Evolutionary conservation across 2,113 vertebrate genomes (phyloP).

Genomic region (Melanocharis versteri): DNA sequence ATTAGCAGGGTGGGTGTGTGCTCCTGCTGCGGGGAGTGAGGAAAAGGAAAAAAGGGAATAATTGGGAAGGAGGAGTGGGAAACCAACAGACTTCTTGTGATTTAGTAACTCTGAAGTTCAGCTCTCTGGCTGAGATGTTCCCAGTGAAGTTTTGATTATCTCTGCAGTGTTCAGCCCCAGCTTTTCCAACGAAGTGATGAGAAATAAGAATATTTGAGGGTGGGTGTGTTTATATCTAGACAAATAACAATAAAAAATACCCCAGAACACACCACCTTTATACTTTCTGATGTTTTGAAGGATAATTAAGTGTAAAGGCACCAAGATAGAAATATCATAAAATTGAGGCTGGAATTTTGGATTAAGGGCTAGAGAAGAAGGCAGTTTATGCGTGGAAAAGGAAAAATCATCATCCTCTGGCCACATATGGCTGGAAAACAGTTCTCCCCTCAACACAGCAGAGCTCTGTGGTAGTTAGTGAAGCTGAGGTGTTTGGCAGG

Average conservation of each 20-base stretch:
- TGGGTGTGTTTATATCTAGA: background rate
- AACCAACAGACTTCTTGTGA: background rate
- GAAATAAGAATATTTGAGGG: background rate
- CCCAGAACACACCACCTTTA: background rate
- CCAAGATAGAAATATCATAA: background rate
- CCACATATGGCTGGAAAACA: rapidly evolving
- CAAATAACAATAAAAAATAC: background rate
- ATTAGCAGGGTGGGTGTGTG: background rate
- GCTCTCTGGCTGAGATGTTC: background rate
- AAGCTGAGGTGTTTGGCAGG: background rate
- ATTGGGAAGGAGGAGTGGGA: background rate
- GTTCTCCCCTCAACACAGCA: rapidly evolving
- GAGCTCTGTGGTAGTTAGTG: background rate
- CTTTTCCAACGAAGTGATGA: background rate
- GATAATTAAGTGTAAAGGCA: background rate
- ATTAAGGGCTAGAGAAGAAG: background rate
- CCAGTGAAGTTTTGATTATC: background rate
- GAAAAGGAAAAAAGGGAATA: background rate
- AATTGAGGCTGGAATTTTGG: background rate
- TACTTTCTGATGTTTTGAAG: background rate
- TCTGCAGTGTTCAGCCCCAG: background rate
- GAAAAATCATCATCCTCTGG: background rate
- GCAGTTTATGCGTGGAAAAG: background rate
- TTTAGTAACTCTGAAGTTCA: background rate
- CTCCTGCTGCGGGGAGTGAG: background rate